Percentiles rank a stretch among this genome's conserved stretches.
Conservation (phyloP, 2,113 vertebrate genomes). For the Toxotes chatareus region DNA sequence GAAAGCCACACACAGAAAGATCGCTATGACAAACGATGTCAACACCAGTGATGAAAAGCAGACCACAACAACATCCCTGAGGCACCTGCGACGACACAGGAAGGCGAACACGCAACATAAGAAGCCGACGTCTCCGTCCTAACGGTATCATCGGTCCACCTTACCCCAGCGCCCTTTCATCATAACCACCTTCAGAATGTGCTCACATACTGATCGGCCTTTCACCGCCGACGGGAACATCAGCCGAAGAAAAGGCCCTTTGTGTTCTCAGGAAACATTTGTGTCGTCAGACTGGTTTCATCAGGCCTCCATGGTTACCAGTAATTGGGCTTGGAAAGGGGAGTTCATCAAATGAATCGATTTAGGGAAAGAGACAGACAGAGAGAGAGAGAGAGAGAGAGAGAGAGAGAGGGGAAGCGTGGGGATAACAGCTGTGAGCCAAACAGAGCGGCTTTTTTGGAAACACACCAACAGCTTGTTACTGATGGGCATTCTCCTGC, state of each 20-base stretch:
- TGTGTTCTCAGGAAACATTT: constrained; percentile 59
- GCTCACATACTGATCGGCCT: too few species aligned
- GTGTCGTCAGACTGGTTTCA: constrained; percentile 62
- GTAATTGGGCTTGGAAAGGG: constrained; percentile 52
- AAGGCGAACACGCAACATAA: background rate
- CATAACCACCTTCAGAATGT: too few species aligned
- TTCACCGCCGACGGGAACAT: constrained; percentile 34
- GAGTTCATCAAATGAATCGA: constrained; percentile 59
- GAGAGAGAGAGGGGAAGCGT: too few species aligned
- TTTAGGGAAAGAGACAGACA: constrained; percentile 25
- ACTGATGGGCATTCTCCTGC: constrained; percentile 13
- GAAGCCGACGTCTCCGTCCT: background rate
- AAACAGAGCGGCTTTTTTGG: constrained; percentile 10
- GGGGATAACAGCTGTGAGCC: constrained; percentile 3
- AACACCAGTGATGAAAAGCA: background rate
- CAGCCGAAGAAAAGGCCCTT: constrained; percentile 59
- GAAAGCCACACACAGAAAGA: constrained; percentile 8
- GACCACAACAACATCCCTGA: background rate
- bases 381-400: too few species aligned
- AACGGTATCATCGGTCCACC: constrained; percentile 3
- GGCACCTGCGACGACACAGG: background rate
- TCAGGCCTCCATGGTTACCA: constrained; percentile 63
- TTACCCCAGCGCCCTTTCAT: constrained; percentile 23
- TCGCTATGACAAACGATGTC: constrained; percentile 14
- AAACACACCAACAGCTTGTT: constrained; percentile 26